Evolutionary conservation across 2,888 invertebrate genomes (phyloP), one percentile per base, ranked within the genome.

Genomic region (Temnothorax ravouxi): DNA sequence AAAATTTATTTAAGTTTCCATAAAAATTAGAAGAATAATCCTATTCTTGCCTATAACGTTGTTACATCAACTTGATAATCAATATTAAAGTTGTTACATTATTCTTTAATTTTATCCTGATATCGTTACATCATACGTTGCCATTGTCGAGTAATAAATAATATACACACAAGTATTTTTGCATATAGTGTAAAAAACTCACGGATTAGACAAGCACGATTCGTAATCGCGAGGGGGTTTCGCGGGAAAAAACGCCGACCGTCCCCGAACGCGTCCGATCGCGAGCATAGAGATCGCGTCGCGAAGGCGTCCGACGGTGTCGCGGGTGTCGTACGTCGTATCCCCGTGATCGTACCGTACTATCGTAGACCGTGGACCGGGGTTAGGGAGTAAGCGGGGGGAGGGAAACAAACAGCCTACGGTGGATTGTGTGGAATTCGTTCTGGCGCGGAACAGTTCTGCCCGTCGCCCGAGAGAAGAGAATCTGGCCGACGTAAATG

Each of bases 351-450:
- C 5, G n/a, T n/a, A n/a, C n/a, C n/a, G n/a, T n/a, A n/a, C n/a
- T n/a, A n/a, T n/a, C n/a, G 34, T 34, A 34, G 66, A 44, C 25
- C 18, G 61, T 29, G 21, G 21, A 75, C 50, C 77, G 67, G 25
- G 67, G 67, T 77, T 77, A 52, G 67, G 52, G 66, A 66, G 66
- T 75, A 25, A 64, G 38, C 44, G 15, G 50, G 11, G 62, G 34
- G 34, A 6, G 34, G 34, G 41, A 66, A 77, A 67, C 77, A 66
- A 76, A 76, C 67, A 54, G 41, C 34, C 34, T 15, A 6, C 47
- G 41, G 76, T 25, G 25, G 25, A 25, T 25, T 25, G 25, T 25
- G 25, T 54, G 54, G 18, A 29, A 47, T 67, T 4, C n/a, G 38
- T 11, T 25, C 11, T 41, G 56, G 13, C 15, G 25, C 29, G 2